Percentiles rank a stretch among this genome's conserved stretches.
Evolutionary conservation across 2,888 invertebrate genomes (phyloP).

Genomic region (Desoria tigrina): DNA sequence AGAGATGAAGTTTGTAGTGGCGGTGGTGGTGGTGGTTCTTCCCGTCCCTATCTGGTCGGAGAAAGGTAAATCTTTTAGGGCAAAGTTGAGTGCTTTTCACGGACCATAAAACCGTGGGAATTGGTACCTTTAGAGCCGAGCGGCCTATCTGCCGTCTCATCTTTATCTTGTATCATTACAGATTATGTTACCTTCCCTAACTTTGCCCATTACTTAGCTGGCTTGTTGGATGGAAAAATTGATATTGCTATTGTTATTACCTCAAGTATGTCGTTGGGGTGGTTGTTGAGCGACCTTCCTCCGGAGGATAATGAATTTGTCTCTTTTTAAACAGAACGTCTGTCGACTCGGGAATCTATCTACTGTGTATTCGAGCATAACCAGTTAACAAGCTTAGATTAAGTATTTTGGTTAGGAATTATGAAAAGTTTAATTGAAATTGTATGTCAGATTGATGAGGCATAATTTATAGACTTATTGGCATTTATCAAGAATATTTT

Average conservation of each 20-base stretch:
- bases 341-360: no score
- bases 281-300: not conserved
- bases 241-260: constrained; percentile 39
- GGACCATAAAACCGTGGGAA: constrained; percentile 44
- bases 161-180: constrained; percentile 20
- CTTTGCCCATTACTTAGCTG: constrained; percentile 18
- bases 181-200: constrained; percentile 22
- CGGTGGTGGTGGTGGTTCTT: not conserved
- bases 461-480: no score
- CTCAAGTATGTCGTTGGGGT: constrained; percentile 15
- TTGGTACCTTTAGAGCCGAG: constrained; percentile 26
- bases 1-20: not conserved
- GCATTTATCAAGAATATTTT: no score
- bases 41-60: constrained; percentile 1
- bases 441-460: no score
- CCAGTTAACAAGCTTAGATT: no score
- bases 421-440: no score
- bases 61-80: constrained; percentile 42
- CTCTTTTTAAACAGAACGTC: not conserved
- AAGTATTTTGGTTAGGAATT: no score
- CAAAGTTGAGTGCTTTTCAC: constrained; percentile 49
- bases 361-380: no score
- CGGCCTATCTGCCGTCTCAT: constrained; percentile 19
- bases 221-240: constrained; percentile 34
- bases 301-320: not conserved